Evolutionary conservation across 2,797 vertebrate genomes (phyloP).

Genomic region (Fratercula arctica): DNA sequence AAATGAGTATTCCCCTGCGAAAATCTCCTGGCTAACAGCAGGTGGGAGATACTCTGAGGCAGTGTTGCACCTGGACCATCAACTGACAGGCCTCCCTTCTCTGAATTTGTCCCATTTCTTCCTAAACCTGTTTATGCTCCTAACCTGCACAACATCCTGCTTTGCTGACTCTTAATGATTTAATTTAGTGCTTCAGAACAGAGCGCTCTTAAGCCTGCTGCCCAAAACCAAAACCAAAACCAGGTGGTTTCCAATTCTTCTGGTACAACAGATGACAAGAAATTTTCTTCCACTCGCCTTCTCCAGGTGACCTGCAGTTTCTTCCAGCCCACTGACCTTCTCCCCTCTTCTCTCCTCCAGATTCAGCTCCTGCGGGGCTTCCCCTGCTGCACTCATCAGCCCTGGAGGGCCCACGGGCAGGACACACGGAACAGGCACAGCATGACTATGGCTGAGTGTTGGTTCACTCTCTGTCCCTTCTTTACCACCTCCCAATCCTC

Average conservation of each 20-base stretch:
- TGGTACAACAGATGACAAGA: fast-evolving
- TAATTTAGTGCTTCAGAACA: background rate
- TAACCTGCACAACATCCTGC: background rate
- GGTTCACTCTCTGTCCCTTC: background rate
- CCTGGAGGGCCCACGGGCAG: background rate
- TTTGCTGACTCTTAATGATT: background rate
- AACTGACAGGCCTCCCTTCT: background rate
- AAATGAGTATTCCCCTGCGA: background rate
- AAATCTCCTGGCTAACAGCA: background rate
- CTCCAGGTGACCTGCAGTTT: background rate
- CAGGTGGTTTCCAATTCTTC: background rate
- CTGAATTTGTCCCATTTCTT: background rate
- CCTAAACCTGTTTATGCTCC: background rate
- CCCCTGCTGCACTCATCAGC: background rate
- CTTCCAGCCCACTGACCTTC: background rate
- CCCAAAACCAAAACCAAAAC: background rate
- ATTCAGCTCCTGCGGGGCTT: background rate
- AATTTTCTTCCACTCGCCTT: background rate
- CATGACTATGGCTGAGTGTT: fast-evolving
- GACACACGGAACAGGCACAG: fast-evolving
- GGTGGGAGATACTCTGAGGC: background rate
- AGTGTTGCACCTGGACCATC: background rate
- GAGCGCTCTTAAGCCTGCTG: background rate
- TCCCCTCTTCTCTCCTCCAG: background rate
- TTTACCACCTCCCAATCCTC: background rate